Evolutionary conservation across 2,888 invertebrate species (phyloP), one percentile per base, ranked within the genome.

Genomic region (Caprella mutica): DNA sequence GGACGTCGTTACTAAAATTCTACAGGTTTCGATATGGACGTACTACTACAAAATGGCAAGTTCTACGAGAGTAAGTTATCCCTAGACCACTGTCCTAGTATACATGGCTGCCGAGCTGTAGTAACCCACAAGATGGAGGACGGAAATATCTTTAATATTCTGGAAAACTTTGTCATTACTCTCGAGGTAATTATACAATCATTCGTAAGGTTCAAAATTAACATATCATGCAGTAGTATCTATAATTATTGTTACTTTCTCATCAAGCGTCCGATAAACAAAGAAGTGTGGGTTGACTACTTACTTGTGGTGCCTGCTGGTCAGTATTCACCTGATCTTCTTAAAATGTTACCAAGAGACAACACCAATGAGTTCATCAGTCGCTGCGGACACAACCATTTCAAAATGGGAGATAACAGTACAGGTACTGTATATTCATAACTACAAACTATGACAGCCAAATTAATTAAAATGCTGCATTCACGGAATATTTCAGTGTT

Each of bases 291-390:
- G 83, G 69, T 94, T 65, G 93, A 94, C 71, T 92, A 94, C 70
- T 72, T 93, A 3, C 74, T 93, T 19, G 80, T 88, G 0, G 81
- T 92, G 5, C 90, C 90, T 0, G 77, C 81, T 0, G 78, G 81
- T 27, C 81, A 85, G 67, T 91, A 82, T 71, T 78, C 78, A 5
- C 80, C 82, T 21, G 76, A 81, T 21, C 77, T 86, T 12, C 74
- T 90, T 4, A 80, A 82, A 33, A 85, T 89, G 68, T 80, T 82
- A 61, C 82, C 84, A 38, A 79, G 92, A 21, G 93, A 93, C 72
- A 84, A 87, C 70, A 89, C 93, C 0, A 80, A 83, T 23, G 86
- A 89, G 68, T 97, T 94, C 72, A 85, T 96, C 54, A 81, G 82
- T 39, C 82, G 84, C 54, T 98, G 97, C 72, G 88, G 89, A 0